Evolutionary conservation across 2,888 invertebrate genomes (phyloP).

Genomic region (Ecdyonurus torrentis): DNA sequence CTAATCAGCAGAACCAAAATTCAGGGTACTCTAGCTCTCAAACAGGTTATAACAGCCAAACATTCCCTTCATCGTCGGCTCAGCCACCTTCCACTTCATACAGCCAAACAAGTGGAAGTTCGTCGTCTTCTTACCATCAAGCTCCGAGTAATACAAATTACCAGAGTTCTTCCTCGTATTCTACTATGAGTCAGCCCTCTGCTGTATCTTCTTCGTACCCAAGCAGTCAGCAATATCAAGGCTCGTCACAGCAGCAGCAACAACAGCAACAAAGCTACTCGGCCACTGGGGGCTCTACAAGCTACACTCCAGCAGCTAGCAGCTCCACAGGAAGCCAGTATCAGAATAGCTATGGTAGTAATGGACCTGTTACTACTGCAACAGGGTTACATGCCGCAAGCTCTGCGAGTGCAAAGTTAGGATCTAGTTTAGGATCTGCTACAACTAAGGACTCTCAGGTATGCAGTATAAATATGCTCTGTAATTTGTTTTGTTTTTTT

Average conservation of each 20-base stretch:
- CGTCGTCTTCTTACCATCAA: constrained; percentile 22
- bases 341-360: constrained; percentile 18
- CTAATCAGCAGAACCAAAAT: background rate
- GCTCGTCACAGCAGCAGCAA: background rate
- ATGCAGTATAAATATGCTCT: too few relatives aligned
- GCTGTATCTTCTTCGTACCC: background rate
- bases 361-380: constrained; percentile 12
- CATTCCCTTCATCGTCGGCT: background rate
- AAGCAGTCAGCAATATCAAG: background rate
- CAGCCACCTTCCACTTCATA: constrained; percentile 20
- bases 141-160: constrained; percentile 23
- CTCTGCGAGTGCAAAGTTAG: constrained; percentile 14
- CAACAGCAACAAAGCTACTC: background rate
- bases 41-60: background rate
- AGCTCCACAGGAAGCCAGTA: constrained; percentile 13
- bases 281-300: constrained; percentile 10
- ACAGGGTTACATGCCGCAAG: constrained; percentile 15
- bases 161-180: constrained; percentile 17
- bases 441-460: constrained; percentile 17
- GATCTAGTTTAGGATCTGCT: constrained; percentile 14
- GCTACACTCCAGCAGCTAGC: constrained; percentile 11
- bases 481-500: too few relatives aligned
- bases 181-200: constrained; percentile 10
- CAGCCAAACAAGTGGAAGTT: constrained; percentile 23
- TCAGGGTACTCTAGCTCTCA: background rate